Evolutionary conservation across 1,140 invertebrate genomes (phyloP), one percentile per base, ranked within the genome.

Genomic region (Marisa cornuarietis): DNA sequence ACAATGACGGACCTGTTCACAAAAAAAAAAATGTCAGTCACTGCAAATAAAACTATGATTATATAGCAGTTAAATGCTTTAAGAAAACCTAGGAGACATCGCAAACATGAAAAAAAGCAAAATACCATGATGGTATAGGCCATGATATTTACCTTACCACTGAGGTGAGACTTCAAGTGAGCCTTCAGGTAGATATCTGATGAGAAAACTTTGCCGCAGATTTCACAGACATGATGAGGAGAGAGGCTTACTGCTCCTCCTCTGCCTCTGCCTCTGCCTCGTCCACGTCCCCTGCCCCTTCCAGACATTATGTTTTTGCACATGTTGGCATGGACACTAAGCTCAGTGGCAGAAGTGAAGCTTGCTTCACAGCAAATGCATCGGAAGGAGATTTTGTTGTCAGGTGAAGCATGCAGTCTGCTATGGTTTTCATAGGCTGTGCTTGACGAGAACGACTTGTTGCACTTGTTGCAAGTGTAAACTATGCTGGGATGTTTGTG

Each of bases 121-220:
- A 58, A 58, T n/a, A n/a, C n/a, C n/a, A n/a, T n/a, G n/a, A n/a
- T n/a, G n/a, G n/a, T n/a, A n/a, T n/a, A n/a, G n/a, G 9, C 54
- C 4, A 58, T 58, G 54, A 14, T 58, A 58, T 58, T 58, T 58
- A 58, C 54, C 54, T 54, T 72, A 26, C 69, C 69, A 71, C 18
- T 42, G 18, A 71, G 54, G 65, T 77, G 62, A 6, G 76, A 77
- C 63, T 51, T 49, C 22, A 54, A 13, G 49, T 77, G 76, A 24
- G 76, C 42, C 65, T 77, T 68, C 22, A 77, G 51, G 65, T 68
- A 77, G 24, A 77, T 63, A 22, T 77, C 76, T 51, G 76, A 77
- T 16, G 76, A 52, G 65, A 77, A 77, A 9, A 51, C 24, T 26
- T 77, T 77, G 65, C 51, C 51, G n/a, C 76, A 77, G 18, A 68